Evolutionary conservation across 2,113 vertebrate species (phyloP).

Genomic region (Cromileptes altivelis): DNA sequence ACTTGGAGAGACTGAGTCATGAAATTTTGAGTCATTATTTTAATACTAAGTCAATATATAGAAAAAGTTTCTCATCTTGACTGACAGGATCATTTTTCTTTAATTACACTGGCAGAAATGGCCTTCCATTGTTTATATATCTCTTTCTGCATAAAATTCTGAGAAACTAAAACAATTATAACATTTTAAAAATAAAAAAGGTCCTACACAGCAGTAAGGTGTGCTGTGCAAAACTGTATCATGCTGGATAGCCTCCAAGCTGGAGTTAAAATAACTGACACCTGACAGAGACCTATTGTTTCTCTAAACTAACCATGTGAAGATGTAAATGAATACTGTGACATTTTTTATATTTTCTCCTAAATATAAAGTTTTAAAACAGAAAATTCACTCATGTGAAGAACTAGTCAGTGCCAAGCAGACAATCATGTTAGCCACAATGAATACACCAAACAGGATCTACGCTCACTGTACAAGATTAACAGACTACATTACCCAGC

Average conservation of each 20-base stretch:
- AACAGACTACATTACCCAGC: constrained; percentile 21
- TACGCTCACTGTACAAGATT: constrained; percentile 24
- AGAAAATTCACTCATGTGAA: neutral
- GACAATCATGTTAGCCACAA: constrained; percentile 40
- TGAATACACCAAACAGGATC: constrained; percentile 22
- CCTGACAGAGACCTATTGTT: neutral
- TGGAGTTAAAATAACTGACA: neutral
- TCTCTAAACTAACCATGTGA: neutral
- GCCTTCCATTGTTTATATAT: neutral
- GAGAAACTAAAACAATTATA: constrained; percentile 13
- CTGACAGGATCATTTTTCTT: no score
- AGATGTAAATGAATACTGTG: neutral
- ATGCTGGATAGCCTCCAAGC: neutral
- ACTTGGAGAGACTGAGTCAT: no score
- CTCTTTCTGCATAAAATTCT: constrained; percentile 54
- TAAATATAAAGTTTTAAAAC: neutral
- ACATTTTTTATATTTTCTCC: neutral
- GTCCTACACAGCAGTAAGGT: neutral
- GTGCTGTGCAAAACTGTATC: constrained; percentile 34
- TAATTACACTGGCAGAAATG: no score
- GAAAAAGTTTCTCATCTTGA: no score
- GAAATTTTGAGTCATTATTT: no score
- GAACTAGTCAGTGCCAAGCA: constrained; percentile 24
- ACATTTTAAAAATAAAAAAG: constrained; percentile 4
- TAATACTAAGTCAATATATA: no score